Evolutionary conservation across 2,797 vertebrate genomes (phyloP), one percentile per base, ranked within the genome.

Genomic region (Bradypus variegatus): DNA sequence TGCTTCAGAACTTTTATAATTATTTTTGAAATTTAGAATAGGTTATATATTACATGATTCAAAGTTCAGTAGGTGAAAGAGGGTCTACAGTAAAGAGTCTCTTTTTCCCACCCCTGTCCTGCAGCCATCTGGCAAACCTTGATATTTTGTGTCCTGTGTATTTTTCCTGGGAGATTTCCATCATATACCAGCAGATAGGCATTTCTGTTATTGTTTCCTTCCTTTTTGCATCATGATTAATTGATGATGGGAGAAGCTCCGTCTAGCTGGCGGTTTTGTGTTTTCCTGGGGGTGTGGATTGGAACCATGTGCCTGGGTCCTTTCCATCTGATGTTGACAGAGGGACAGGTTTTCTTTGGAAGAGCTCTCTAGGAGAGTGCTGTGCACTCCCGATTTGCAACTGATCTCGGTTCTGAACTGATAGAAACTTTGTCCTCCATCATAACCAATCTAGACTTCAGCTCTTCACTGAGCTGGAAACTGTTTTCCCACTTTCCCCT

Each of bases 1-100:
- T 84, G 36, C 91, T 33, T 55, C 78, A 92, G 86, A 86, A 75
- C 31, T 70, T 88, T 83, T 64, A 18, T 82, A 38, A 67, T 75
- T 70, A 77, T 38, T 88, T 75, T 90, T 92, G 86, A 72, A 94
- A 91, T 86, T 78, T 80, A 62, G 69, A 72, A 73, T 18, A 45
- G 25, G n/a, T 88, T 89, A 13, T 72, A 50, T 8, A 73, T 50
- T 58, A 36, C 9, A 65, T 27, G 38, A 93, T 85, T 87, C 53
- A n/a, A 23, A 83, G 81, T 75, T 78, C 53, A 60, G 78, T 82
- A 95, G 36, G 50, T 60, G 41, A 36, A 36, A 55, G 70, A 58
- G 65, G 36, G 36, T 65, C 81, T 31, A 6, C 8, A 76, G 53
- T 80, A 72, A 76, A 83, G 50, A 29, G 12, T 50, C 15, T 69